Base-by-base conservation (phyloP, 2,888 invertebrate species). In the Mystacides longicornis region DNA sequence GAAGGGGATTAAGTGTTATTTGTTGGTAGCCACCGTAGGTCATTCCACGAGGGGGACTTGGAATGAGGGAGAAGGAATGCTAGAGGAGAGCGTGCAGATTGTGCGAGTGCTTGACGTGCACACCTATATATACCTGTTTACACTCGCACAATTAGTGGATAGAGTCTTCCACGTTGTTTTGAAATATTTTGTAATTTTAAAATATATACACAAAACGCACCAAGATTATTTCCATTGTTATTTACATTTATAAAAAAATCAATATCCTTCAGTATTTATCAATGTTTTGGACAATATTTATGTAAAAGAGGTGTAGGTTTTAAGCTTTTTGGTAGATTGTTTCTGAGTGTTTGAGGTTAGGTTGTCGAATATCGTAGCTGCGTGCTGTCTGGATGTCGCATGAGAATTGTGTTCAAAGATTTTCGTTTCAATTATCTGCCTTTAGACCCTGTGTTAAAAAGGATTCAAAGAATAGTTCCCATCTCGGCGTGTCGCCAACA, bases 261-360 rank as follows among this genome's bases (percentile, higher is more conserved):
- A 54, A 60, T 60, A 60, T 60, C 54, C 60, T 58, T 60, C 60
- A 59, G 60, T 61, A 59, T 61, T 61, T 59, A 61, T 58, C 53
- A 57, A 59, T 56, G 59, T 61, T 59, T 58, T 59, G 55, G 60
- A 61, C 54, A 55, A 58, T 61, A 59, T 61, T 59, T 54, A 57
- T 58, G 58, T 58, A 37, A 3, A 4, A 37, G n/a, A 58, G 45
- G 52, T 53, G 16, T 52, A 60, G 60, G 51, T 55, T 50, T 52
- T 60, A 56, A 60, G 60, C 49, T 52, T 56, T 43, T 56, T n/a
- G n/a, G 54, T 60, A 58, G 55, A 52, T 50, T 51, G 56, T 51
- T 55, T 50, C n/a, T 37, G 7, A 37, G 14, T 7, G 14, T 3
- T 37, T 14, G 16, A 37, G 37, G 14, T 3, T 7, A n/a, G 4